Evolutionary conservation across 2,888 invertebrate genomes (phyloP).

Genomic region (Neoitamus cyanurus): DNA sequence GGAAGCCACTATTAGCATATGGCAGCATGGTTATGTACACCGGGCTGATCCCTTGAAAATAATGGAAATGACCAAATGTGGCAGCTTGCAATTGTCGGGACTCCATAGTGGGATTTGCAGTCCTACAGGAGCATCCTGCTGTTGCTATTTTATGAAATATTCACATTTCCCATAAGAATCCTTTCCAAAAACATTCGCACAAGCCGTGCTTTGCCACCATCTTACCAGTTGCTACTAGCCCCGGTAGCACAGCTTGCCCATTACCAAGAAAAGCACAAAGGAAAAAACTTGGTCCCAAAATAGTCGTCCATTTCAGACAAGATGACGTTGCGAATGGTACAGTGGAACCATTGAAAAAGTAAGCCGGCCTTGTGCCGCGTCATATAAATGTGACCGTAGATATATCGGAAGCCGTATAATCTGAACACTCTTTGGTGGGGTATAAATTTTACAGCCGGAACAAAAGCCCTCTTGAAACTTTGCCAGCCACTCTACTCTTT

Average conservation of each 20-base stretch:
- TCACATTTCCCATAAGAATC: slow-evolving; percentile 31
- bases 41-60: background rate
- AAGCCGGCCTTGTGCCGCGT: slow-evolving; percentile 36
- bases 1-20: background rate
- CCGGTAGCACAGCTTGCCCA: slow-evolving; percentile 12
- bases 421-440: slow-evolving; percentile 50
- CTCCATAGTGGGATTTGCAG: background rate
- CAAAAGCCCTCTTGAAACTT: slow-evolving; percentile 54
- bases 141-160: slow-evolving; percentile 42
- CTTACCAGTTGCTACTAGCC: slow-evolving; percentile 25
- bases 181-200: slow-evolving; percentile 31
- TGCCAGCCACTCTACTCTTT: slow-evolving; percentile 51
- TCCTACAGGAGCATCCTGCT: background rate
- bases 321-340: background rate
- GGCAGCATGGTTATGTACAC: too few species aligned
- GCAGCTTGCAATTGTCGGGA: slow-evolving; percentile 9
- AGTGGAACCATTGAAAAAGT: background rate
- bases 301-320: slow-evolving; percentile 11
- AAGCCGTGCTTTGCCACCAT: background rate
- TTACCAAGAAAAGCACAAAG: slow-evolving; percentile 4
- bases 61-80: slow-evolving; percentile 14
- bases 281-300: slow-evolving; percentile 14
- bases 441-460: slow-evolving; percentile 47
- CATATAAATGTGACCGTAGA: slow-evolving; percentile 54
- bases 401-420: slow-evolving; percentile 53